phyloP scores from a whole-genome alignment of 53 echinoderm and acorn worm genomes.

The Luidia sarsii region DNA sequence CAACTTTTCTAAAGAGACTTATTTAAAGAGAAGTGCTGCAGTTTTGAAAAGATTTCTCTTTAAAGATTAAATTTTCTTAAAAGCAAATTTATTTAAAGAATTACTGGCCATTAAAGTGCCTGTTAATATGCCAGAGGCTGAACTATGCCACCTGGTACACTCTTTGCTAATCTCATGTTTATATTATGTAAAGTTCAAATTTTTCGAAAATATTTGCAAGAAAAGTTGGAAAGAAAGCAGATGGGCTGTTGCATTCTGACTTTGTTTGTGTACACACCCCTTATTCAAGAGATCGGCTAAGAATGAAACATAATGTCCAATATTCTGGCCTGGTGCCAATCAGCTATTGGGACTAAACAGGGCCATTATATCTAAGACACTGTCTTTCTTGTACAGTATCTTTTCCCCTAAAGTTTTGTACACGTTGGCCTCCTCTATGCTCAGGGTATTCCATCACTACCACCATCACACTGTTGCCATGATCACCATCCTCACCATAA shows the following conservation, averaged over 20 bases:
- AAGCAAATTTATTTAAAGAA: constrained; percentile 10
- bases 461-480: too few species aligned
- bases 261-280: constrained; percentile 17
- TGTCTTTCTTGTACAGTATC: too few species aligned
- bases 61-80: constrained; percentile 47
- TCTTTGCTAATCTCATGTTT: constrained; percentile 7
- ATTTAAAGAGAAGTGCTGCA: neutral
- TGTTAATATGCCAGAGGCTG: neutral
- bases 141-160: constrained; percentile 17
- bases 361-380: too few species aligned
- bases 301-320: too few species aligned
- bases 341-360: too few species aligned
- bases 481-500: too few species aligned
- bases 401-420: too few species aligned
- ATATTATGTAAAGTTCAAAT: constrained; percentile 9
- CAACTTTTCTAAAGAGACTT: constrained; percentile 41
- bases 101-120: constrained; percentile 10
- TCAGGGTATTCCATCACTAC: too few species aligned
- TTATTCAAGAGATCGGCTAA: too few species aligned
- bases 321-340: too few species aligned
- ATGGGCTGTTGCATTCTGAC: constrained; percentile 11
- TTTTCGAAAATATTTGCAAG: constrained; percentile 29
- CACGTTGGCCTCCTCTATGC: too few species aligned
- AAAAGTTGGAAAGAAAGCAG: constrained; percentile 26
- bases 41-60: neutral